phyloP scores from a whole-genome alignment of 2,888 invertebrate genomes.

The Eutolmus rufibarbis region DNA sequence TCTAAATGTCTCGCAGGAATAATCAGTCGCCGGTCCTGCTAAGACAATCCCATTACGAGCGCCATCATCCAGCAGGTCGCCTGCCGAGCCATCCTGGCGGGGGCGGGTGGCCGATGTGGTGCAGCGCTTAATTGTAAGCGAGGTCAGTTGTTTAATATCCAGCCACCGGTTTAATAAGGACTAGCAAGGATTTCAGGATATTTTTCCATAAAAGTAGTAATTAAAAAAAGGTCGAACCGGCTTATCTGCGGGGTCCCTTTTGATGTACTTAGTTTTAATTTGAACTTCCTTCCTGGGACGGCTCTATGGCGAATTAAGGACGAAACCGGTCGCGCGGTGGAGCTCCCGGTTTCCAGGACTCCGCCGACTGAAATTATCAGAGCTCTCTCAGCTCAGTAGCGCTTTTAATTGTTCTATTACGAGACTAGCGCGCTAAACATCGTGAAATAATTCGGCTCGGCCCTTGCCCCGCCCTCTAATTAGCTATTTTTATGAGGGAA shows the following conservation, averaged over 20 bases:
- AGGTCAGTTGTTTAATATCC: conserved; percentile 28
- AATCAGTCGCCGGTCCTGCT: conserved; percentile 12
- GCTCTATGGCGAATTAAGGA: neutral
- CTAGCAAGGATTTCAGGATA: conserved; percentile 20
- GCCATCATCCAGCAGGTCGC: neutral
- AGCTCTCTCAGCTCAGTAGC: neutral
- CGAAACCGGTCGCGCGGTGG: neutral
- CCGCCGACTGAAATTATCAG: conserved; percentile 1
- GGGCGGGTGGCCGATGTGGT: neutral
- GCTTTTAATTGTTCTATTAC: conserved; percentile 26
- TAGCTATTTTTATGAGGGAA: neutral
- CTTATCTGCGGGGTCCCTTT: conserved; percentile 15
- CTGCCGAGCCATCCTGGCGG: neutral
- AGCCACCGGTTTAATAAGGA: conserved; percentile 9
- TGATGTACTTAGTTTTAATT: conserved; percentile 20
- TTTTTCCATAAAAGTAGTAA: conserved; percentile 22
- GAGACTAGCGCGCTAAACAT: conserved; percentile 10
- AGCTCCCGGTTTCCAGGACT: neutral
- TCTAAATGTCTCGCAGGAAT: conserved; percentile 13
- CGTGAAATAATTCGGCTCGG: conserved; percentile 15
- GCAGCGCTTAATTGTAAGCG: conserved; percentile 15
- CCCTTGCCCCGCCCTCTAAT: neutral
- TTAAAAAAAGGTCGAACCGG: conserved; percentile 10
- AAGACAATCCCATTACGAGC: conserved; percentile 21
- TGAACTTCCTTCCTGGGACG: neutral